Evolutionary conservation across 2,888 invertebrate genomes (phyloP).

Genomic region (Tenthredo mesomela): DNA sequence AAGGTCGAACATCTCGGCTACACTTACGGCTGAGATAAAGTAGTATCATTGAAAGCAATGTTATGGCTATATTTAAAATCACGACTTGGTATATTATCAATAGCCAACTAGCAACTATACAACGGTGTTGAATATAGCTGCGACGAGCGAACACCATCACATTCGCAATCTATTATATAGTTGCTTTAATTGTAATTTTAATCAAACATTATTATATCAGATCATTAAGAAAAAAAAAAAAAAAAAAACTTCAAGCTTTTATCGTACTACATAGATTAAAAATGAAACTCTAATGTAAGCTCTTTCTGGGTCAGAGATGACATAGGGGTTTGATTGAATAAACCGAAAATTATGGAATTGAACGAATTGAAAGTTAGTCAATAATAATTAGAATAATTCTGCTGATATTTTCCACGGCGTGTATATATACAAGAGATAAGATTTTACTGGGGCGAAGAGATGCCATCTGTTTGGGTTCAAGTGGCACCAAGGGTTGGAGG

Average conservation of each 20-base stretch:
- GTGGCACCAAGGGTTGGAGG: slow-evolving; percentile 67
- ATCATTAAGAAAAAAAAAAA: neutral
- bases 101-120: neutral
- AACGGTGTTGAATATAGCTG: neutral
- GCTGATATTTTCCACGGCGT: neutral
- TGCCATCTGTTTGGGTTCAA: slow-evolving; percentile 76
- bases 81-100: slow-evolving; percentile 54
- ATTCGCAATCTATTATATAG: neutral
- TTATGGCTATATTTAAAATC: slow-evolving; percentile 73
- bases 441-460: slow-evolving; percentile 9
- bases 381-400: too few relatives aligned
- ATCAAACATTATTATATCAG: neutral
- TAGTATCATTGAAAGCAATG: slow-evolving; percentile 71
- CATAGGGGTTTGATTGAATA: neutral
- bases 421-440: neutral
- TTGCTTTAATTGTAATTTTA: neutral
- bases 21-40: slow-evolving; percentile 72
- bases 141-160: neutral
- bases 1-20: slow-evolving; percentile 76
- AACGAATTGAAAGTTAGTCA: too few relatives aligned
- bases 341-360: neutral
- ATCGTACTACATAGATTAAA: neutral
- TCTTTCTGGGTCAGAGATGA: neutral
- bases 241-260: neutral
- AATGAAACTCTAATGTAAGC: neutral